Conservation (phyloP, 2,113 vertebrate genomes). For the Malurus alboscapulatus region DNA sequence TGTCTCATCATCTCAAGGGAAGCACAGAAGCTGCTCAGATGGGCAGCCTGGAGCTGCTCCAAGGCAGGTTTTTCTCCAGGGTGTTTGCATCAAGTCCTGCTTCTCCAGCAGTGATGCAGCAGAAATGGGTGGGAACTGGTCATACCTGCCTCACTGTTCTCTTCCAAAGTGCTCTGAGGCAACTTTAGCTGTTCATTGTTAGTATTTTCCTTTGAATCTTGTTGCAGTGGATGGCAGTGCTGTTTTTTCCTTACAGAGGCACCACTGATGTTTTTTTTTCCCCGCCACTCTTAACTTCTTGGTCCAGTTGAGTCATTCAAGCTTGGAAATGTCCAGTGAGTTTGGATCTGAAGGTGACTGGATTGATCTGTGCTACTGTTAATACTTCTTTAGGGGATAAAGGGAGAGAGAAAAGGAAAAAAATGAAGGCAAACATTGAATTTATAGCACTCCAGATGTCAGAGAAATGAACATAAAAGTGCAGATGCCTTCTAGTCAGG, state of each 20-base stretch:
- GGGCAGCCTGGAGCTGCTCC: background rate
- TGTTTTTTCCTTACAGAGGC: background rate
- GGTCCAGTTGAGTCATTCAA: background rate
- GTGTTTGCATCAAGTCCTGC: background rate
- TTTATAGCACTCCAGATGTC: constrained; percentile 69
- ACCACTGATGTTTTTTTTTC: background rate
- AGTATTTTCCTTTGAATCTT: background rate
- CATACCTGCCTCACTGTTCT: background rate
- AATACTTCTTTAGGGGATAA: background rate
- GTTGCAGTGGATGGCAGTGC: background rate
- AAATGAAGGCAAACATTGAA: constrained; percentile 51
- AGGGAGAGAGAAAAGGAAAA: background rate
- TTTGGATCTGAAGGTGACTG: background rate
- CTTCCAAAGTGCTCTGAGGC: background rate
- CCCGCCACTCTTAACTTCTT: background rate
- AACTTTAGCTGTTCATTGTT: background rate
- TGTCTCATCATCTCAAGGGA: background rate
- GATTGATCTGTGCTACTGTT: constrained; percentile 3
- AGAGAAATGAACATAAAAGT: constrained; percentile 58
- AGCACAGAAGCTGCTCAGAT: background rate
- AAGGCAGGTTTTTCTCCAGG: background rate
- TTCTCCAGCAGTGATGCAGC: background rate
- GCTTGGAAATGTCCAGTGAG: background rate
- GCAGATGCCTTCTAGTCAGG: constrained; percentile 60
- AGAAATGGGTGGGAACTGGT: background rate